Base-by-base conservation (phyloP, 2,113 vertebrate species). In the Rhodinocichla rosea region DNA sequence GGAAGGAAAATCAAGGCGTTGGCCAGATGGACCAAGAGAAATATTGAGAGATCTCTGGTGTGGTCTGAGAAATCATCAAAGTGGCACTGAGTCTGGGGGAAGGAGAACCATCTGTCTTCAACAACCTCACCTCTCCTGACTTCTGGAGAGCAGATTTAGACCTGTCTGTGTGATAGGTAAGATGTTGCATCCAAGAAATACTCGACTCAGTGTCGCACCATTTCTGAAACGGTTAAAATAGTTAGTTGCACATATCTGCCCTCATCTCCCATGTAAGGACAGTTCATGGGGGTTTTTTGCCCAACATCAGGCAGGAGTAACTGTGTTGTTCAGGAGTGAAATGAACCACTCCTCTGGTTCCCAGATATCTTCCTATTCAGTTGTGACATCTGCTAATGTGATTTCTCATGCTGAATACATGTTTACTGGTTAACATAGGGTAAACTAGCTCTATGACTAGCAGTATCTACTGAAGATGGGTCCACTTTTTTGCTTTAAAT, bases 361-460 rank as follows among this genome's bases (percentile, higher is more conserved):
- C 27, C 37, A 60, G 59, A 7, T 26, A 11, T 32, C 30, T 81
- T 93, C 50, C 39, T n/a, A 21, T 40, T 55, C 56, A 55, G 27
- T 2, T 63, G 16, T 52, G 59, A 59, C 32, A 52, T 11, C 52
- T 74, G 9, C 30, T 68, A 35, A 86, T 40, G 30, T 14, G 42
- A 78, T 59, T 87, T 78, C 39, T 74, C 9, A 7, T 52, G 0
- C 7, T 22, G 20, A 90, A 67, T 77, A 14, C 0, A 0, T 50
- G 19, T 49, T 57, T 87, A 69, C 19, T 77, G 9, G 32, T 59
- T 74, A 63, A 30, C 32, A 16, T 3, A 10, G 13, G 17, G 11
- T 59, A 63, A 85, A 80, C 24, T 17, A 45, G 4, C 17, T 65
- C 6, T 23, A 40, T 17, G 64, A 39, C 35, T 67, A 77, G 21